Base-by-base conservation (phyloP, 2,113 vertebrate species). In the Meriones unguiculatus region DNA sequence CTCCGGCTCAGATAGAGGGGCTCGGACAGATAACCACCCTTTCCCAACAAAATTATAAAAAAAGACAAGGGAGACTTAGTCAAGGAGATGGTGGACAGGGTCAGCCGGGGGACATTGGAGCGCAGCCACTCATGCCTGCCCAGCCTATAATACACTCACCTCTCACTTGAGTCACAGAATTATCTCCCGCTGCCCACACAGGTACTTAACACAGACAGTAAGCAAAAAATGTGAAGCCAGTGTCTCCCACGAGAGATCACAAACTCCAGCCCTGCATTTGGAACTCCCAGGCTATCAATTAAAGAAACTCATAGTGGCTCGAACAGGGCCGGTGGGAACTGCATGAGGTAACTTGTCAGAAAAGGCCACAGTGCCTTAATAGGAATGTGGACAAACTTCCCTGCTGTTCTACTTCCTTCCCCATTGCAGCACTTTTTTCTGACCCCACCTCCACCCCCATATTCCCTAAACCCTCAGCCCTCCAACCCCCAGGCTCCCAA, bases 211-310 rank as follows among this genome's bases (percentile, higher is more conserved):
- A 46, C 6, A 75, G 52, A 88, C 6, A 7, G 14, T 41, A 57
- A 87, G 4, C 11, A 76, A 75, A 15, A 62, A 92, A 20, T 14
- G 12, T 73, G 80, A 69, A 57, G 46, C 54, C 35, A 10, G 7
- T 0, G 0, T 24, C 3, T 89, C 96, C 84, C 82, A 28, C 0
- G 73, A 38, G 72, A 93, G 14, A 13, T n/a, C 69, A 57, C 22
- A 41, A 3, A 70, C 88, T 59, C 65, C 54, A 88, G 64, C 24
- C 38, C 46, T 65, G 41, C 30, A 94, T 46, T 2, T 69, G 52
- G 14, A 87, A 35, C 70, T 97, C 96, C 97, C 94, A 91, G 93
- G 92, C 14, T 80, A 57, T 35, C n/a, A 97, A 98, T 98, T 93
- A 95, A 85, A 93, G 57, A 85, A 5, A 86, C 2, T 2, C 67